Percentiles rank a stretch among this genome's conserved stretches.
These are phyloP conservation scores for Crocodylus rhombifer DNA, from an alignment of 2,797 vertebrate species.

Conservation along the genomic window DNA sequence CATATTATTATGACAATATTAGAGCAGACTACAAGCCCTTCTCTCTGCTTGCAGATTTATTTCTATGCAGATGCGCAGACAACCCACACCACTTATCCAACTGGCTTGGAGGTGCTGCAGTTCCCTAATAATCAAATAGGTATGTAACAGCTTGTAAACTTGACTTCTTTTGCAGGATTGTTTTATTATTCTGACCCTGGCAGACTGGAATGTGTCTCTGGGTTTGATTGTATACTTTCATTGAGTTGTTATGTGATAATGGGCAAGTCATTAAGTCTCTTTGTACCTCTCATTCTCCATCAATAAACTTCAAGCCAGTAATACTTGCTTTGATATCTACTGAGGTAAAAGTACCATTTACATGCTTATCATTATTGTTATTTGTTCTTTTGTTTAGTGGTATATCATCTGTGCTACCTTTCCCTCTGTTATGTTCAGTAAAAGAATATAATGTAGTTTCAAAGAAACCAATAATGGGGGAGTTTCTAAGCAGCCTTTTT, in stretches of 20 bases:
- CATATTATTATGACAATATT: slow-evolving; percentile 26
- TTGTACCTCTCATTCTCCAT: neutral
- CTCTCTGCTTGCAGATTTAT: slow-evolving; percentile 80
- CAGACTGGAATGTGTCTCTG: neutral
- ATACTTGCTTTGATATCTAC: neutral
- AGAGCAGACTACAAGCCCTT: neutral
- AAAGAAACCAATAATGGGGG: neutral
- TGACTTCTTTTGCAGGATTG: neutral
- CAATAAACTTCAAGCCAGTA: neutral
- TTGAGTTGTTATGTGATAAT: neutral
- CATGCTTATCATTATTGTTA: neutral
- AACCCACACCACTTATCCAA: slow-evolving; percentile 77
- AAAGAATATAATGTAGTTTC: neutral
- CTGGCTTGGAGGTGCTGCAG: slow-evolving; percentile 79
- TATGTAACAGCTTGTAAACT: slow-evolving; percentile 46
- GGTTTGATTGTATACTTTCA: neutral
- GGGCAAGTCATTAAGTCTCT: neutral
- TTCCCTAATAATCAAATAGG: slow-evolving; percentile 86
- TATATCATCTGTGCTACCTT: neutral
- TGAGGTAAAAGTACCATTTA: neutral
- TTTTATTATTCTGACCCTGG: neutral
- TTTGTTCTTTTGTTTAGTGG: neutral
- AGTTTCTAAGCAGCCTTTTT: neutral
- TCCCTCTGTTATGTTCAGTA: neutral
- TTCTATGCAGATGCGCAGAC: slow-evolving; percentile 79